Evolutionary conservation across 1,140 invertebrate species (phyloP).

Genomic region (Apolygus lucorum): DNA sequence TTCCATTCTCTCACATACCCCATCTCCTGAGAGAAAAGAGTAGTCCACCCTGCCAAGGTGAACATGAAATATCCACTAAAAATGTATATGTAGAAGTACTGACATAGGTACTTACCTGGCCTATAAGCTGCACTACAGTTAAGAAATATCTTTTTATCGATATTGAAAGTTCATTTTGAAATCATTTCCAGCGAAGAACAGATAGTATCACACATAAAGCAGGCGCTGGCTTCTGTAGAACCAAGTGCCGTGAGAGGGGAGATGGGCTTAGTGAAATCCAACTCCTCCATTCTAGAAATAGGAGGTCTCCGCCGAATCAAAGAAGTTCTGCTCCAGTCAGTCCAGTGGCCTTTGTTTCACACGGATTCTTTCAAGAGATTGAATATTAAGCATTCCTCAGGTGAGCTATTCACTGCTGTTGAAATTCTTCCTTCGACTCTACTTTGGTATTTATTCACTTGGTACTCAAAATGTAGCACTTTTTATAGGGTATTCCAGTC

Average conservation of each 20-base stretch:
- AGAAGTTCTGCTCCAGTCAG: conserved; percentile 46
- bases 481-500: neutral
- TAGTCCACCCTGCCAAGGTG: no score
- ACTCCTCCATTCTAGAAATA: neutral
- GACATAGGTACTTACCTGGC: neutral
- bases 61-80: neutral
- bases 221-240: conserved; percentile 5
- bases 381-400: conserved; percentile 21
- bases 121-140: neutral
- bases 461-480: neutral
- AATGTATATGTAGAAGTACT: neutral
- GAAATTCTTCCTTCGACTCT: neutral
- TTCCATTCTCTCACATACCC: no score
- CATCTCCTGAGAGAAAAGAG: no score
- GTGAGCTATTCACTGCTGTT: neutral
- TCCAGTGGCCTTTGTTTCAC: conserved; percentile 56
- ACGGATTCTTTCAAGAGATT: conserved; percentile 45
- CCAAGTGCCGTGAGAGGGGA: conserved; percentile 17
- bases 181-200: conserved; percentile 7
- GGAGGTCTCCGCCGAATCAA: conserved; percentile 14
- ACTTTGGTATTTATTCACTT: neutral
- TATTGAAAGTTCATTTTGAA: neutral
- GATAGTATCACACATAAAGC: neutral
- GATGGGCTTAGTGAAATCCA: conserved; percentile 15
- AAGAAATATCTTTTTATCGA: neutral